Base-by-base conservation (phyloP, 1,140 invertebrate species). In the Euura lappo region DNA sequence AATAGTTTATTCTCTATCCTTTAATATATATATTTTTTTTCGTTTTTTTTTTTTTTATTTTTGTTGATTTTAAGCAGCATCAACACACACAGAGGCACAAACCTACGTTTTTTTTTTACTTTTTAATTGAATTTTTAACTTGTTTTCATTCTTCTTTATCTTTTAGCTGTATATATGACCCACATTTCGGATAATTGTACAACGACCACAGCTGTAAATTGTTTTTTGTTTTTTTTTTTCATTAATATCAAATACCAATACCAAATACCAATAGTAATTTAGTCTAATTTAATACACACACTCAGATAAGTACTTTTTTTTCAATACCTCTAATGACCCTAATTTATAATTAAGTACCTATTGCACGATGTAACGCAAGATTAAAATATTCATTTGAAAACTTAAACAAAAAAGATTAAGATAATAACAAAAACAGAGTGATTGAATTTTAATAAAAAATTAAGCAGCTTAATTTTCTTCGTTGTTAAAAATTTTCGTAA, bases 81-180 rank as follows among this genome's bases (percentile, higher is more conserved):
- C 13, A 64, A 64, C 60, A 13, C 10, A 64, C 60, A 13, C 10
- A 64, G 10, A 64, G 13, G 13, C 10, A 13, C 60, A 64, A 11
- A 64, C 60, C 13, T 64, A 11, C 60, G 66, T 80, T 71, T 68
- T 71, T 70, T 65, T 68, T 73, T 64, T 7, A 66, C 28, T 47
- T 44, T 69, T 68, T 70, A 47, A 51, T 70, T 72, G 1, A 45
- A 51, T 74, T 71, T 75, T 44, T 60, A n/a, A 5, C 28, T 28
- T 28, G 28, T 28, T 28, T 28, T 28, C 28, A 75, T 66, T 67
- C 65, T 46, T 28, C 28, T 28, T 28, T 28, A 28, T 28, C 28
- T 28, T 28, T 28, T 28, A 28, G 28, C 28, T 28, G 28, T 28
- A 28, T 28, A 28, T 28, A 28, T 28, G 28, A 28, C 28, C 28